These are phyloP conservation scores for Ptyas mucosa DNA, from an alignment of 2,113 vertebrate genomes.

Conservation along the genomic window DNA sequence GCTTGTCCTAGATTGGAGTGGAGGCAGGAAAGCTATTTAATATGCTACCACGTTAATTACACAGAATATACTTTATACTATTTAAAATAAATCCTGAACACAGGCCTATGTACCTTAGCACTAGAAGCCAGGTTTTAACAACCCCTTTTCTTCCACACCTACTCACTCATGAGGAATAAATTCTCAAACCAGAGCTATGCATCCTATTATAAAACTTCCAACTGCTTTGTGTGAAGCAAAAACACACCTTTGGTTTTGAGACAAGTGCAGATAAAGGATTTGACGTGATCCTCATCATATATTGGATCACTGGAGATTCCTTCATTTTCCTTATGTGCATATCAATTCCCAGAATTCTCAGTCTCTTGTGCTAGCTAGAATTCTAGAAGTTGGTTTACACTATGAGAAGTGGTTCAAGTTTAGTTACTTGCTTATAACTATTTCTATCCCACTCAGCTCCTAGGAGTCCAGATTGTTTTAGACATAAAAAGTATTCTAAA, in stretches of 20 bases:
- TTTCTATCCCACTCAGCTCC: neutral
- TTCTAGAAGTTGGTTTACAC: neutral
- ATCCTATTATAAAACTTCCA: neutral
- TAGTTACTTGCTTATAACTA: neutral
- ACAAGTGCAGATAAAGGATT: neutral
- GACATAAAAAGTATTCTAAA: neutral
- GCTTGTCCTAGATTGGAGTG: constrained; percentile 73
- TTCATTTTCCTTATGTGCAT: neutral
- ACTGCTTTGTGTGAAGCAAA: neutral
- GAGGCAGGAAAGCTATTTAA: neutral
- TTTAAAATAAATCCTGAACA: neutral
- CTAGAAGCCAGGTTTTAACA: neutral
- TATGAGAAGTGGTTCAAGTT: neutral
- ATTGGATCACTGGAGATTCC: neutral
- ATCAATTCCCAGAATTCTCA: neutral
- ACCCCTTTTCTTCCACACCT: neutral
- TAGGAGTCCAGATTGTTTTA: neutral
- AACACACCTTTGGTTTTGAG: neutral
- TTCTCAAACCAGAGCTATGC: neutral
- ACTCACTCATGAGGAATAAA: neutral
- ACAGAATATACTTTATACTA: neutral
- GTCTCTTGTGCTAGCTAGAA: neutral
- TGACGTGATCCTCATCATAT: neutral
- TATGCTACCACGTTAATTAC: neutral
- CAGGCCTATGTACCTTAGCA: neutral